Evolutionary conservation across 2,888 invertebrate species (phyloP), one percentile per base, ranked within the genome.

Genomic region (Scaptomyza caliginosa): DNA sequence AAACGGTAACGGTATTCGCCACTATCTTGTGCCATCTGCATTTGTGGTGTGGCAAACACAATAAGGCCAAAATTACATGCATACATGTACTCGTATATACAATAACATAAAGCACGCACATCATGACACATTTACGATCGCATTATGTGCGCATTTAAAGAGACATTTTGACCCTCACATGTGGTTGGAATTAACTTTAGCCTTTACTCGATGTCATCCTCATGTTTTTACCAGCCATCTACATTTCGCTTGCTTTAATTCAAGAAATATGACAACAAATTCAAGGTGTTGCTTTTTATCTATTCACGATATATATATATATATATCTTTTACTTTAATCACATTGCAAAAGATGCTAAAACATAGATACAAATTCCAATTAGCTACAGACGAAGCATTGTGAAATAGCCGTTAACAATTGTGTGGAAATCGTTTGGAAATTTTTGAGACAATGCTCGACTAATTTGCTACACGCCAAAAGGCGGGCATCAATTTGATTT

Each of bases 111-210:
- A 28, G 39, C 50, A 70, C 71, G 71, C 50, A 65, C 50, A 65
- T 19, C 46, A 50, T 17, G 40, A 52, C 51, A 62, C 52, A 26
- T 67, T 67, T 56, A 67, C 60, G 72, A 70, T 67, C 72, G 48
- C 67, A 71, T 62, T 67, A 55, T 49, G 48, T 48, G 43, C 43
- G 19, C 56, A 40, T 52, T 71, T 49, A 39, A 46, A 49, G 36
- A 62, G 52, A 67, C 67, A 71, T 46, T 52, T 48, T 49, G 62
- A 67, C 71, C 60, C 67, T 49, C 55, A 24, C 13, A 32, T 45
- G 28, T 21, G 21, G 1, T 16, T 17, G 43, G 51, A 26, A 59
- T 45, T 60, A 43, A 24, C 43, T 19, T 45, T 17, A 21, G 19
- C 46, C 42, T 34, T 34, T 3, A 16, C 16, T 28, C 36, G 32